These are phyloP conservation scores for Thomomys bottae DNA, from an alignment of 2,113 vertebrate species.

Conservation along the genomic window DNA sequence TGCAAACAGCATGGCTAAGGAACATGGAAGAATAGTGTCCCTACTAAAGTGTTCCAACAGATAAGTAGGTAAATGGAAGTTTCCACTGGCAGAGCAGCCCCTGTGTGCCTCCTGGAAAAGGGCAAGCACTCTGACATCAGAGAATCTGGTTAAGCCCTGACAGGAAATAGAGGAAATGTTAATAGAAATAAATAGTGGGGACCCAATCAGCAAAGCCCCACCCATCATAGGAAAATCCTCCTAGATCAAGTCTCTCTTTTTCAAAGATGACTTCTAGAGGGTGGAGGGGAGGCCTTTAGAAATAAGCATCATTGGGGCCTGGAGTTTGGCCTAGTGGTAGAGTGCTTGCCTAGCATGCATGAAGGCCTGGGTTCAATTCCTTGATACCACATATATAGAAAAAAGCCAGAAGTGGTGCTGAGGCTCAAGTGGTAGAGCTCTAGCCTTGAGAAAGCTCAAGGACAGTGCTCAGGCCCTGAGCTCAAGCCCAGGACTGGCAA, in stretches of 20 bases:
- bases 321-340: too few species aligned
- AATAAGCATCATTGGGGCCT: background rate
- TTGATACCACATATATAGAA: too few species aligned
- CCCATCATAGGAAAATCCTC: too few species aligned
- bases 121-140: background rate
- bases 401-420: too few species aligned
- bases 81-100: background rate
- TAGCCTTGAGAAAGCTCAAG: too few species aligned
- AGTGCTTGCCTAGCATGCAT: too few species aligned
- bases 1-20: background rate
- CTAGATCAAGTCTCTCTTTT: too few species aligned
- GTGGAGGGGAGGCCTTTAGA: background rate
- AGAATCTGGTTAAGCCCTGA: background rate
- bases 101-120: rapidly evolving
- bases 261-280: background rate
- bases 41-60: rapidly evolving
- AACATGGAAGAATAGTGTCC: background rate
- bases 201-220: background rate
- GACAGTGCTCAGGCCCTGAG: too few species aligned
- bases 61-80: rapidly evolving
- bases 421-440: background rate
- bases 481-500: too few species aligned
- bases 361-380: too few species aligned
- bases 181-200: background rate
- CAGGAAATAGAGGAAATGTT: background rate